These are phyloP conservation scores for Anas bernieri DNA, from an alignment of 2,797 vertebrate genomes.

Conservation along the genomic window DNA sequence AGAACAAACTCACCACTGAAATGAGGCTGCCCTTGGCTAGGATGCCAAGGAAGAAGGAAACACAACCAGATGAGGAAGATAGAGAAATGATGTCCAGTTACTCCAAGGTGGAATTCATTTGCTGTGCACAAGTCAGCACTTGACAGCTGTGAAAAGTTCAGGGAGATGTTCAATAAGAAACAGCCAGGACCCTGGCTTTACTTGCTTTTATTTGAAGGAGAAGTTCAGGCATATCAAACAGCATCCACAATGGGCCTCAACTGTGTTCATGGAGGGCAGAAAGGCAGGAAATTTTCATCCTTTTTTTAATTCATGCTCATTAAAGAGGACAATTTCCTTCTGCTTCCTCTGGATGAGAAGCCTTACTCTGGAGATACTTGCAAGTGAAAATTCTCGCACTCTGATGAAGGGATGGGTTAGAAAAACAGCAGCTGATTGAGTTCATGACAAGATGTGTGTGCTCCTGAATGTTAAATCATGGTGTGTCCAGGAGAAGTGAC, in stretches of 20 bases:
- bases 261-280: background rate
- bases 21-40: background rate
- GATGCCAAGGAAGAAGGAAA: background rate
- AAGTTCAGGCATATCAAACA: slow-evolving; percentile 36
- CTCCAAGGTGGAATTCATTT: background rate
- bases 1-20: background rate
- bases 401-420: slow-evolving; percentile 46
- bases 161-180: background rate
- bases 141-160: slow-evolving; percentile 19
- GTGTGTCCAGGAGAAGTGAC: background rate
- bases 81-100: background rate
- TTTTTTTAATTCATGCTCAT: background rate
- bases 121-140: background rate
- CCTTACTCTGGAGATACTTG: slow-evolving; percentile 1
- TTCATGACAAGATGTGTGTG: slow-evolving; percentile 5
- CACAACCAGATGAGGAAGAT: background rate
- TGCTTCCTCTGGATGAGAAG: slow-evolving; percentile 10
- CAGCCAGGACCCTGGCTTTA: background rate
- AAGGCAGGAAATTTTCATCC: slow-evolving; percentile 19
- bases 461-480: background rate
- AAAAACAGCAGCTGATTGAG: slow-evolving; percentile 58
- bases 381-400: slow-evolving; percentile 55
- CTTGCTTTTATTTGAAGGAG: slow-evolving; percentile 7
- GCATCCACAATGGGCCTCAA: background rate
- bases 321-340: slow-evolving; percentile 47